These are phyloP conservation scores for Clostera curtula DNA, from an alignment of 2,888 invertebrate genomes.

Conservation along the genomic window DNA sequence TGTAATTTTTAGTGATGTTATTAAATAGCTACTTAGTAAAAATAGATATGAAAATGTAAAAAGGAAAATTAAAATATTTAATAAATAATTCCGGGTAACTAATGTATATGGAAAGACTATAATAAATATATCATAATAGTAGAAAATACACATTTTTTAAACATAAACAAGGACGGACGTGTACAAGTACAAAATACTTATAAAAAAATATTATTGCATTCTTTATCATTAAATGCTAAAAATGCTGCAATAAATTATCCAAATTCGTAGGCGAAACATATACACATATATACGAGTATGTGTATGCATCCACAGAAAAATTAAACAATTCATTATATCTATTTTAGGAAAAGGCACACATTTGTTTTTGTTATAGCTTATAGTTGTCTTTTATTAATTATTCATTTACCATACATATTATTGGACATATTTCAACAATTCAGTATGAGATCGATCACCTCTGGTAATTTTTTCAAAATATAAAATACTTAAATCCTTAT, in stretches of 20 bases:
- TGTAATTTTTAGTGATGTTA: too few species aligned
- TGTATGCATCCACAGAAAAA: too few species aligned
- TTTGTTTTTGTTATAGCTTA: too few species aligned
- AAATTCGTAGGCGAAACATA: too few species aligned
- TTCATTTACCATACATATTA: slow-evolving; percentile 9
- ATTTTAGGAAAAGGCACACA: too few species aligned
- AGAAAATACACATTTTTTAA: slow-evolving; percentile 1
- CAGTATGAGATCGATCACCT: slow-evolving; percentile 37
- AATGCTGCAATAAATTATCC: too few species aligned
- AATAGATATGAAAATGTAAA: slow-evolving; percentile 7
- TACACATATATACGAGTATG: too few species aligned
- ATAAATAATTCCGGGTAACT: slow-evolving; percentile 10
- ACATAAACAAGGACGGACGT: slow-evolving; percentile 10
- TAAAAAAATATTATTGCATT: slow-evolving; percentile 7
- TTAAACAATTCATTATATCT: too few species aligned
- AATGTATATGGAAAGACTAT: slow-evolving; percentile 25
- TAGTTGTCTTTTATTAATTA: slow-evolving; percentile 17
- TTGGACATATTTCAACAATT: slow-evolving; percentile 21
- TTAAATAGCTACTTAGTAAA: too few species aligned
- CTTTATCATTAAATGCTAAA: too few species aligned
- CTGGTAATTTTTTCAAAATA: slow-evolving; percentile 26
- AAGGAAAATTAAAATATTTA: slow-evolving; percentile 8
- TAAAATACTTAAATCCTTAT: slow-evolving; percentile 19
- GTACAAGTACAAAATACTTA: slow-evolving; percentile 2
- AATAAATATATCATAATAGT: slow-evolving; percentile 2